phyloP scores from a whole-genome alignment of 2,888 invertebrate genomes.

The Neelides folsomi region DNA sequence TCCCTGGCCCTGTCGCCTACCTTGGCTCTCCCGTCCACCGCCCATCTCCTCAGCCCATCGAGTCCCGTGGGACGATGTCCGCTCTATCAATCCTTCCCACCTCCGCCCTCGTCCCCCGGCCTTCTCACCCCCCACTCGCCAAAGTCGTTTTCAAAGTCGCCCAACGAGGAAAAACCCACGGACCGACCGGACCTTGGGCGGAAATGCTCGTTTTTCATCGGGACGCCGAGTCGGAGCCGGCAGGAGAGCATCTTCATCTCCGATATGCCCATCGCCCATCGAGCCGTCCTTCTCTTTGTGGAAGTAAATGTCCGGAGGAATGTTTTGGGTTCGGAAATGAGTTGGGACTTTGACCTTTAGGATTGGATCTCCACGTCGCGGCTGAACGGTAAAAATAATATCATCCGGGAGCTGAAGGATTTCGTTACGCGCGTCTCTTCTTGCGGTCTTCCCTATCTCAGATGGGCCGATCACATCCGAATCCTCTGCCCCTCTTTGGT shows the following conservation, averaged over 20 bases:
- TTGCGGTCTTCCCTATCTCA: slow-evolving; percentile 44
- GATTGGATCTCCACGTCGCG: slow-evolving; percentile 33
- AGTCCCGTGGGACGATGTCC: slow-evolving; percentile 35
- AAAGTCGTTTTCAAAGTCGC: slow-evolving; percentile 24
- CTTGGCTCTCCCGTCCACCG: slow-evolving; percentile 26
- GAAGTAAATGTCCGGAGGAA: too few species aligned
- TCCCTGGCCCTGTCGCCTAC: slow-evolving; percentile 29
- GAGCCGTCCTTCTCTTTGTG: slow-evolving; percentile 38
- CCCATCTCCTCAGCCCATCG: slow-evolving; percentile 32
- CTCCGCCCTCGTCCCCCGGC: slow-evolving; percentile 29
- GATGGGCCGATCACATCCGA: slow-evolving; percentile 40
- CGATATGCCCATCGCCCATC: slow-evolving; percentile 38
- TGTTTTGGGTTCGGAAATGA: too few species aligned
- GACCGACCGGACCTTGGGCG: slow-evolving; percentile 34
- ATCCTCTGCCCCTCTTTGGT: slow-evolving; percentile 38
- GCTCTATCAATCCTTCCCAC: slow-evolving; percentile 30
- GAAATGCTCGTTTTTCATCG: slow-evolving; percentile 37
- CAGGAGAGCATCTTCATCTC: slow-evolving; percentile 37
- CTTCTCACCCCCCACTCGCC: slow-evolving; percentile 32
- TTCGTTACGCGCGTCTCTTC: slow-evolving; percentile 43
- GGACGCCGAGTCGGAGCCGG: slow-evolving; percentile 35
- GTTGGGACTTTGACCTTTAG: slow-evolving; percentile 10
- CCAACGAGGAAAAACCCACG: slow-evolving; percentile 20
- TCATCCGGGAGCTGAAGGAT: slow-evolving; percentile 43
- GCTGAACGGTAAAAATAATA: slow-evolving; percentile 27